Evolutionary conservation across 2,888 invertebrate species (phyloP), one percentile per base, ranked within the genome.

Genomic region (Pseudoips prasinana): DNA sequence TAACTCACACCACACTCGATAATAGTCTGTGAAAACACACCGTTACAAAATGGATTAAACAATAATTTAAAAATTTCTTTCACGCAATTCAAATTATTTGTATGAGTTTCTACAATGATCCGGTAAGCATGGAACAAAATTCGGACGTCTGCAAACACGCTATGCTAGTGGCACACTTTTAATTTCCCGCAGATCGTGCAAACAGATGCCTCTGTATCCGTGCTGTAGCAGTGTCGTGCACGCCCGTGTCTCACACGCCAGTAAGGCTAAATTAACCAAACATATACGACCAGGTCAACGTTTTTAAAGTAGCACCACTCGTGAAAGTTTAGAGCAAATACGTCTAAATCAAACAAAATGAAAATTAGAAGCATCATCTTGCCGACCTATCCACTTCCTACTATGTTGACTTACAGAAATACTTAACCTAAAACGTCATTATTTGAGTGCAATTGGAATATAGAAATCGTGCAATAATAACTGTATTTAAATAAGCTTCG

Each of bases 281-380:
- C 73, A 73, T 64, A 72, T 57, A 64, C 59, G 73, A 74, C 68
- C 78, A 73, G 80, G 79, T 82, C 81, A 82, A 79, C 77, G 81
- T 71, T 80, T 85, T 77, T 76, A 77, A 81, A 84, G 82, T 84
- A 83, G 84, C 83, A 70, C 75, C 70, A 73, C 55, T 71, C 65
- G 84, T 74, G 85, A 86, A 86, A 85, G 85, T 81, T 69, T 64
- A 76, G 73, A 74, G 65, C 75, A 83, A 83, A 84, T 73, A 85
- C 69, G 71, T 77, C 64, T 74, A 64, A 14, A 68, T 72, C 78
- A 81, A 83, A 82, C 72, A 81, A 67, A 64, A 68, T 51, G 65
- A 71, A 78, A 75, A 80, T 74, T 70, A 71, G 73, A 73, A 68
- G 69, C 66, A 62, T 59, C 67, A 66, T 58, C 61, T 61, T 52